These are phyloP conservation scores for Orussus abietinus DNA, from an alignment of 1,140 invertebrate genomes.

Conservation along the genomic window DNA sequence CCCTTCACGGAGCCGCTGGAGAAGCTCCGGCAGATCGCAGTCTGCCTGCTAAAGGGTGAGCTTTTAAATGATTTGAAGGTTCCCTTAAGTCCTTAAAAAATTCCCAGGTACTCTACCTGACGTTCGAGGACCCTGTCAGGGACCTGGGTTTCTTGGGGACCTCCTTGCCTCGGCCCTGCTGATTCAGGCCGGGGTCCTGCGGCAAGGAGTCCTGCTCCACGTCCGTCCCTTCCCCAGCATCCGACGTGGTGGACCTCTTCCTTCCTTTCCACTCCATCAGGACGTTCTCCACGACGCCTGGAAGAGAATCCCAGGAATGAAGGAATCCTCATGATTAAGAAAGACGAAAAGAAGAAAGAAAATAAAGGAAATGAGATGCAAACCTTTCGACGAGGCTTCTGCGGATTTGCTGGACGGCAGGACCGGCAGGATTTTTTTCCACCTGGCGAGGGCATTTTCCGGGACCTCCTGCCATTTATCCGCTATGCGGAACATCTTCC, in stretches of 20 bases:
- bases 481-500: slow-evolving; percentile 88
- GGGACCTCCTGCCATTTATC: slow-evolving; percentile 60
- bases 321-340: slow-evolving; percentile 6
- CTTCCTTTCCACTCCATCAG: background rate
- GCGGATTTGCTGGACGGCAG: slow-evolving; percentile 51
- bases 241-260: slow-evolving; percentile 14
- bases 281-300: background rate
- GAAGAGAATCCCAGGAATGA: slow-evolving; percentile 6
- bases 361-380: too few relatives aligned
- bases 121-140: background rate
- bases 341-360: too few relatives aligned
- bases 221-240: slow-evolving; percentile 28
- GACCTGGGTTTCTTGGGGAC: background rate
- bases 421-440: slow-evolving; percentile 67
- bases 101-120: background rate
- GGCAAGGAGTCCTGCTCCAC: slow-evolving; percentile 27
- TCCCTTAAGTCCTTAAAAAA: background rate
- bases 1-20: slow-evolving; percentile 9
- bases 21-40: slow-evolving; percentile 8
- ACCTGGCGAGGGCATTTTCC: slow-evolving; percentile 62
- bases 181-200: slow-evolving; percentile 14
- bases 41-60: background rate
- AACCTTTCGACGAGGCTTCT: slow-evolving; percentile 20
- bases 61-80: too few relatives aligned
- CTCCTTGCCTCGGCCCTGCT: background rate